Conservation (phyloP, 2,888 invertebrate genomes). For the Eugnorisma glareosa region DNA sequence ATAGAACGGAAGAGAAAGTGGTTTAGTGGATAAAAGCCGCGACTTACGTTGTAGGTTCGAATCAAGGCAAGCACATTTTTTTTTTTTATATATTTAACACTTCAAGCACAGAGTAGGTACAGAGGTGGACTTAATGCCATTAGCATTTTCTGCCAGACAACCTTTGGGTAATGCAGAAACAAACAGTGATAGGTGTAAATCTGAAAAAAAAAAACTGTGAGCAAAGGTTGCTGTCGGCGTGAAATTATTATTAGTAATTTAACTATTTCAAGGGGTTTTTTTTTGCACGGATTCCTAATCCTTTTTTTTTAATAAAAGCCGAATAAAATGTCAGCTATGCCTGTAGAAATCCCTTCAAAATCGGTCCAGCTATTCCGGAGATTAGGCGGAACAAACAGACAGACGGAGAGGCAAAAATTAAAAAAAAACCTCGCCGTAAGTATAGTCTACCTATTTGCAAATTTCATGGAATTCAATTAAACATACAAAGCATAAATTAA, state of each 20-base stretch:
- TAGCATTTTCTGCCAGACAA: not conserved
- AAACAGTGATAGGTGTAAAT: not conserved
- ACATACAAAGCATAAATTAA: too few relatives aligned
- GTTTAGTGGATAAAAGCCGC: not conserved
- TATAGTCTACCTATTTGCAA: not conserved
- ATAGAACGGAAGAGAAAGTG: not conserved
- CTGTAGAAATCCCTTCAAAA: too few relatives aligned
- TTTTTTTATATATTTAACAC: not conserved
- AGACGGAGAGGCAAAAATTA: too few relatives aligned
- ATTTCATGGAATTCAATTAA: not conserved
- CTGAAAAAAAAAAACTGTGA: not conserved
- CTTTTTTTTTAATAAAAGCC: too few relatives aligned
- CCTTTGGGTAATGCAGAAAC: not conserved
- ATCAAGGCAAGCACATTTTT: not conserved
- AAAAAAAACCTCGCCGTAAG: too few relatives aligned
- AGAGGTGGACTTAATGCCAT: not conserved
- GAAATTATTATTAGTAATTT: too few relatives aligned
- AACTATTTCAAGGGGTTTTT: too few relatives aligned
- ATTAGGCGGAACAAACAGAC: too few relatives aligned
- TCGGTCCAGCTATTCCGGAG: too few relatives aligned
- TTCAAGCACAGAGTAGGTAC: not conserved
- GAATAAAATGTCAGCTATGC: too few relatives aligned
- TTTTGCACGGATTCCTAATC: too few relatives aligned
- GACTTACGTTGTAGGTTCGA: not conserved
- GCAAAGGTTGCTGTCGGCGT: too few relatives aligned